Evolutionary conservation across 2,888 invertebrate genomes (phyloP), one percentile per base, ranked within the genome.

Genomic region (Anodontia alba): DNA sequence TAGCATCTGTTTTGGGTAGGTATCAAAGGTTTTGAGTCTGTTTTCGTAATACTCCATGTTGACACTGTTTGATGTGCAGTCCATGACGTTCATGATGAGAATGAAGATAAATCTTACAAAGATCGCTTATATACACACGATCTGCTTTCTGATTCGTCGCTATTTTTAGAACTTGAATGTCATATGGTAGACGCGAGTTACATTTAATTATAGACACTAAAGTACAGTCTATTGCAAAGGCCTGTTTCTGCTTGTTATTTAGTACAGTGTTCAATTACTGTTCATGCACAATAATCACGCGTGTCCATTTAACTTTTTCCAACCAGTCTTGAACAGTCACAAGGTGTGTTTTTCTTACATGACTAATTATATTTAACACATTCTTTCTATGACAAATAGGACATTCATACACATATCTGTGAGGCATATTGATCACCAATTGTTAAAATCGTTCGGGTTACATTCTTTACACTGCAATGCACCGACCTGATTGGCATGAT

Each of bases 1-100:
- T 10, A 74, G 46, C 74, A 74, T 49, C 33, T 74, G 74, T 33
- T 66, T 74, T 33, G 66, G 74, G 20, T 74, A 74, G 5, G 74
- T 74, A 23, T 67, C 67, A 49, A 67, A 74, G 1, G 73, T 72
- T 15, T 54, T 57, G 8, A 72, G 31, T 23, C 57, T 54, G 10
- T 54, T 72, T 23, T 72, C n/a, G 31, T 57, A 72, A 36, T 72
- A 57, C n/a, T 72, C 42, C 54, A 72, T 72, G n/a, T 51, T 71
- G 26, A 38, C 23, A 17, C 71, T 10, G 12, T 62, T 78, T 49
- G 29, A 23, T 57, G 57, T 57, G 29, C 57, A 57, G 29, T 57
- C 57, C 57, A 26, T 57, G 57, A 57, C 57, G 57, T 57, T 57
- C 57, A 57, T 57, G 57, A 17, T 20, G 26, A 10, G 57, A 57